phyloP scores from a whole-genome alignment of 2,888 invertebrate genomes.

The Chouioia cunea region DNA sequence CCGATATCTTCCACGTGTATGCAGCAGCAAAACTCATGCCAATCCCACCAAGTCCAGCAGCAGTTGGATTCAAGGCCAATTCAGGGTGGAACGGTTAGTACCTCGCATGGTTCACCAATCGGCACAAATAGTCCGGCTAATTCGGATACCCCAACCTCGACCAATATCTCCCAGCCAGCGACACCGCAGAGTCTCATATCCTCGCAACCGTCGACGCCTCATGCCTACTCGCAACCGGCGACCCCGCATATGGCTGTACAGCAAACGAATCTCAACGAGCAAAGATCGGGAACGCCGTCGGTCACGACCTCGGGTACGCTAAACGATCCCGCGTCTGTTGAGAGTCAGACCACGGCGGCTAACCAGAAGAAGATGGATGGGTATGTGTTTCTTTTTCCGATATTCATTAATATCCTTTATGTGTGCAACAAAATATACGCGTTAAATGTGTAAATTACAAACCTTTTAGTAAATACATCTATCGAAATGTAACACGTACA shows the following conservation, averaged over 20 bases:
- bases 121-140: slow-evolving; percentile 72
- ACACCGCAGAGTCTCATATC: slow-evolving; percentile 64
- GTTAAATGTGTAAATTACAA: too few relatives aligned
- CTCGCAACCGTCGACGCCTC: slow-evolving; percentile 65
- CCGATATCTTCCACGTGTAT: slow-evolving; percentile 77
- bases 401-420: too few relatives aligned
- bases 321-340: slow-evolving; percentile 53
- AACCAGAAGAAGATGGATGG: slow-evolving; percentile 40
- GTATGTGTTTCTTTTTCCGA: background rate
- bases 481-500: too few relatives aligned
- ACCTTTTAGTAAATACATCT: too few relatives aligned
- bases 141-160: slow-evolving; percentile 68
- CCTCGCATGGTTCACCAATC: slow-evolving; percentile 82
- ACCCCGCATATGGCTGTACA: slow-evolving; percentile 62
- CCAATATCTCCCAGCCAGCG: slow-evolving; percentile 61
- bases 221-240: slow-evolving; percentile 64
- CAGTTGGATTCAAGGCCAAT: slow-evolving; percentile 80
- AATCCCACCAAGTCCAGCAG: slow-evolving; percentile 54
- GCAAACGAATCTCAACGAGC: slow-evolving; percentile 53
- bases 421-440: too few relatives aligned
- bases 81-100: slow-evolving; percentile 87
- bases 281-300: slow-evolving; percentile 58
- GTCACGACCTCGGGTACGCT: slow-evolving; percentile 51
- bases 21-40: slow-evolving; percentile 52
- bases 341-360: slow-evolving; percentile 53